A percentile compares a stretch with the other conserved stretches of the same genome.
Conservation (phyloP, 1,140 invertebrate genomes). For the Drosophila serrata region DNA sequence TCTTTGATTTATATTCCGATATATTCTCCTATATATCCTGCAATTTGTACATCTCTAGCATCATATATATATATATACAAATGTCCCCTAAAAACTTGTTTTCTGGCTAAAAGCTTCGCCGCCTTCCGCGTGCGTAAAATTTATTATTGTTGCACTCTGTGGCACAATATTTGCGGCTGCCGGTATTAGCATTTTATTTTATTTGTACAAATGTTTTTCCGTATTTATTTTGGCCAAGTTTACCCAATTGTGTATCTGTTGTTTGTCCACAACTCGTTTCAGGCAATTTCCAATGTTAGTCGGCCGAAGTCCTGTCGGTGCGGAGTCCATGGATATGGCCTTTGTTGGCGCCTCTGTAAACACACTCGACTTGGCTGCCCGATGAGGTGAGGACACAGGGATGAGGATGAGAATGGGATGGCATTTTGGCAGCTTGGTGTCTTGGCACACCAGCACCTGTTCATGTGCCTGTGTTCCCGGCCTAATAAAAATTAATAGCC, state of each 20-base stretch:
- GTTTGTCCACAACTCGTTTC: constrained; percentile 47
- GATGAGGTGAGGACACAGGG: constrained; percentile 4
- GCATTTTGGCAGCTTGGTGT: constrained; percentile 25
- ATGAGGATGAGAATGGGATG: background rate
- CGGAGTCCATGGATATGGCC: constrained; percentile 38
- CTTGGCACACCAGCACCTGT: constrained; percentile 49
- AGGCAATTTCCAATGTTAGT: constrained; percentile 38
- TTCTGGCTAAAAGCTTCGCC: constrained; percentile 32
- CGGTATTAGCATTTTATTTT: constrained; percentile 70
- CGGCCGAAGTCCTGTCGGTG: background rate
- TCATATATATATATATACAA: background rate
- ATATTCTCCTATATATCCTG: background rate
- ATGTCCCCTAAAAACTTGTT: constrained; percentile 15
- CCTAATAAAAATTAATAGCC: constrained; percentile 67
- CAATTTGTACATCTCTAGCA: constrained; percentile 11
- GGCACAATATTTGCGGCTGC: constrained; percentile 59
- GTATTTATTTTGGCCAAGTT: constrained; percentile 49
- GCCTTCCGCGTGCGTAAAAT: constrained; percentile 39
- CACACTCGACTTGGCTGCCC: constrained; percentile 37
- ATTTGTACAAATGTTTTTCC: constrained; percentile 49
- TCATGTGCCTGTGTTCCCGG: constrained; percentile 19
- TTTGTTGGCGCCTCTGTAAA: constrained; percentile 40
- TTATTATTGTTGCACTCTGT: constrained; percentile 62
- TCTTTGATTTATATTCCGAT: background rate
- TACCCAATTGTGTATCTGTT: constrained; percentile 56